Base-by-base conservation (phyloP, 2,113 vertebrate species). In the Helogale parvula region DNA sequence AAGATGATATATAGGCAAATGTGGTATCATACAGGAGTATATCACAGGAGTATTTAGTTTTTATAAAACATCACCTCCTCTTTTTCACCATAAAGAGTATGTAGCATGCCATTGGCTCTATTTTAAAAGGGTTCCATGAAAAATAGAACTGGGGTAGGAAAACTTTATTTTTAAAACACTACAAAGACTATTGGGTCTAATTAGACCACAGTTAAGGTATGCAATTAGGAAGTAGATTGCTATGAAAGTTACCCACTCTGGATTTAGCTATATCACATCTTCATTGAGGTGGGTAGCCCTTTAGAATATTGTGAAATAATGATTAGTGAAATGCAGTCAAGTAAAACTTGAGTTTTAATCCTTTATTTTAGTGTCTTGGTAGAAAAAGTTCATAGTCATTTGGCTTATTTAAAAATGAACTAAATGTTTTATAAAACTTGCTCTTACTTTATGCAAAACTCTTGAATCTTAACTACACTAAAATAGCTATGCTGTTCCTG, bases 131-230 rank as follows among this genome's bases (percentile, higher is more conserved):
- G 7, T 97, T 89, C 38, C 19, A 10, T 66, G 9, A 72, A 4
- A 4, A 7, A 86, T 21, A 96, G 6, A 94, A 82, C 83, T 60
- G 25, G 7, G 47, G 82, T 95, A 90, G 3, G 23, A 50, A 76
- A 45, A 45, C 38, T 45, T 76, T 76, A 76, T 76, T 93, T 33
- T 92, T 23, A 35, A 92, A 95, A 69, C 2, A 60, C 25, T 82
- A 2, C 23, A 87, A 72, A 82, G n/a, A 84, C 33, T 21, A 66
- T 7, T 83, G 13, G 0, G 31, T 96, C 93, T 4, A 47, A 88
- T 98, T 94, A 92, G 11, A 47, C 60, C 35, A 82, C 17, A 85
- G 92, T 96, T 83, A 88, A 92, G 65, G 41, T 91, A 88, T 92
- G 72, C 81, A 85, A 31, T 95, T 95, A 86, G 11, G 35, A 25